Conservation (phyloP, 2,113 vertebrate species). For the Dipodomys merriami region DNA sequence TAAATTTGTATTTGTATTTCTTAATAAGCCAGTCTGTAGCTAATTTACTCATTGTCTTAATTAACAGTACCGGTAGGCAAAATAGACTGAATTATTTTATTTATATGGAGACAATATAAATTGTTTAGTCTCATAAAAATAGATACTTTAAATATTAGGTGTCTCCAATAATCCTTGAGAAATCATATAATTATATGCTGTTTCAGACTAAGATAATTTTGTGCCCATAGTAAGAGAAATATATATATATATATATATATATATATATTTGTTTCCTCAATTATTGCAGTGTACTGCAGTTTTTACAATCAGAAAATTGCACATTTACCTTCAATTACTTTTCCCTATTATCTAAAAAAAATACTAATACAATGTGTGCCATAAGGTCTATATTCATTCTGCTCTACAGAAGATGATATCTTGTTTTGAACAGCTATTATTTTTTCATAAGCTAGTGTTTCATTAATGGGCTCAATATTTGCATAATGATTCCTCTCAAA, state of each 20-base stretch:
- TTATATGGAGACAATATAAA: not conserved
- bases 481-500: conserved; percentile 78
- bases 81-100: not conserved
- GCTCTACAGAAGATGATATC: conserved; percentile 29
- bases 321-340: conserved; percentile 67
- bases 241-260: too few species aligned
- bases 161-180: not conserved
- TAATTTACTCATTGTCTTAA: not conserved
- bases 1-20: not conserved
- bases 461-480: conserved; percentile 74
- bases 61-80: not conserved
- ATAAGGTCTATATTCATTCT: not conserved
- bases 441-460: conserved; percentile 43
- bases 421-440: conserved; percentile 62
- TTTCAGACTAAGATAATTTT: not conserved
- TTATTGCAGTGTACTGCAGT: not conserved
- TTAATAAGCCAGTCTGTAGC: not conserved
- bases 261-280: not conserved
- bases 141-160: not conserved
- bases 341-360: conserved; percentile 62
- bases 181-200: not conserved
- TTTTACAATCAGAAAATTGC: conserved; percentile 54
- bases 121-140: not conserved
- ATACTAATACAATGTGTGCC: conserved; percentile 14
- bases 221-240: not conserved